phyloP scores from a whole-genome alignment of 2,888 invertebrate species.

The Quadroppia sp. region DNA sequence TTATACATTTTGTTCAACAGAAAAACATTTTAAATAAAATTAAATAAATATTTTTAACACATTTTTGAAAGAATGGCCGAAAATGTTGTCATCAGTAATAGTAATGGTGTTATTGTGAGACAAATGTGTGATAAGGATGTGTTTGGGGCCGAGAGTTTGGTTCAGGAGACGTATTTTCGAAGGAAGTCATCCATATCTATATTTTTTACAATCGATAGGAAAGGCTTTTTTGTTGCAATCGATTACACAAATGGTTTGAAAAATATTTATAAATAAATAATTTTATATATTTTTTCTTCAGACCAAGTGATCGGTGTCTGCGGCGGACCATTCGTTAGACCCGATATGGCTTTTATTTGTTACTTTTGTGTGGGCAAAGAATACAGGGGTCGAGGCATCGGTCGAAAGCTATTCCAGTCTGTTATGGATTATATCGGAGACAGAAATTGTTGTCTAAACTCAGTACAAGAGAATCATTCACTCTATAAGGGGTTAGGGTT shows the following conservation, averaged over 20 bases:
- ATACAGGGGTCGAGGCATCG: slow-evolving; percentile 43
- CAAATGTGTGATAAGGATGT: too few species aligned
- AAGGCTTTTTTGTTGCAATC: slow-evolving; percentile 46
- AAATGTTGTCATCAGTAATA: too few species aligned
- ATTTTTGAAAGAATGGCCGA: too few species aligned
- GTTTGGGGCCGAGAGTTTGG: too few species aligned
- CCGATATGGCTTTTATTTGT: slow-evolving; percentile 44
- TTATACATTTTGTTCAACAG: too few species aligned
- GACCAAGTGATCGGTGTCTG: slow-evolving; percentile 44
- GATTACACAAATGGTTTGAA: background rate
- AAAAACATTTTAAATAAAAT: too few species aligned
- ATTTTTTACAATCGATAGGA: too few species aligned
- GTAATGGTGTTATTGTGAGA: too few species aligned
- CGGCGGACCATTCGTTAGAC: slow-evolving; percentile 42
- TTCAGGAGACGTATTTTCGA: slow-evolving; percentile 44
- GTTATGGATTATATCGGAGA: slow-evolving; percentile 44
- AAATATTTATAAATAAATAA: background rate
- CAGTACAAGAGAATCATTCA: slow-evolving; percentile 44
- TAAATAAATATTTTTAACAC: too few species aligned
- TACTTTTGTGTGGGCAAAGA: slow-evolving; percentile 43
- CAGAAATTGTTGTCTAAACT: slow-evolving; percentile 44
- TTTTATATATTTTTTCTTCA: slow-evolving; percentile 3
- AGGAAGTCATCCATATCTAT: too few species aligned
- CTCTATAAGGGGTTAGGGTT: background rate
- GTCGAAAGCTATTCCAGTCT: slow-evolving; percentile 44